Conservation (phyloP, 2,113 vertebrate genomes). For the Xiphophorus hellerii region DNA sequence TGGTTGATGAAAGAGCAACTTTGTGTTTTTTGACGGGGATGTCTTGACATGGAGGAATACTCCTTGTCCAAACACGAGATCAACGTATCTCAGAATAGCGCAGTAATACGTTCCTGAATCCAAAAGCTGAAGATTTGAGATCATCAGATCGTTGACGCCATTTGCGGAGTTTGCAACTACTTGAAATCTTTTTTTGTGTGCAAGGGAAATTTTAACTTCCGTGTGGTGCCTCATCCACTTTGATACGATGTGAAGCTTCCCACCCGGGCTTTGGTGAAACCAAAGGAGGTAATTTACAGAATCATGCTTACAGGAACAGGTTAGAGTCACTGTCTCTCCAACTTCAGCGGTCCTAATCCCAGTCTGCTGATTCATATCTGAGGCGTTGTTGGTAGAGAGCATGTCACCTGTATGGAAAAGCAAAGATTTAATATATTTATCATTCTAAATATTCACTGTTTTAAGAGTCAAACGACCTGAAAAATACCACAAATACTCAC, state of each 20-base stretch:
- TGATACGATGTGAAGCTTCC: conserved; percentile 37
- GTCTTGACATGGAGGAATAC: conserved; percentile 56
- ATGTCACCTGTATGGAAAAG: conserved; percentile 20
- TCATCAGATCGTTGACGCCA: conserved; percentile 21
- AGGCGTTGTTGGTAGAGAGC: neutral
- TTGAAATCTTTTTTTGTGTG: conserved; percentile 10
- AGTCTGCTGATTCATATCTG: conserved; percentile 29
- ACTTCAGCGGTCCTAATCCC: conserved; percentile 22
- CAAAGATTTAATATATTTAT: too few relatives aligned
- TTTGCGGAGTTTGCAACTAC: neutral
- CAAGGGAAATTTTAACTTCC: neutral
- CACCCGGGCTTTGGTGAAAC: conserved; percentile 52
- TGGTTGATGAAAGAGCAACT: conserved; percentile 27
- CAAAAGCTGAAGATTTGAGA: conserved; percentile 2
- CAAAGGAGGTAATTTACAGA: conserved; percentile 37
- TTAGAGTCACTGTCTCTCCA: conserved; percentile 38
- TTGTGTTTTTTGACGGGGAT: neutral
- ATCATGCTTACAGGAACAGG: conserved; percentile 18
- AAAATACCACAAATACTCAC: too few relatives aligned
- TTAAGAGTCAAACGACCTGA: too few relatives aligned
- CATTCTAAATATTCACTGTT: too few relatives aligned
- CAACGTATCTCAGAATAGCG: conserved; percentile 12
- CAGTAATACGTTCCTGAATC: conserved; percentile 58
- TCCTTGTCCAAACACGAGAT: conserved; percentile 59
- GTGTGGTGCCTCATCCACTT: neutral